Percentiles rank a stretch among this genome's conserved stretches.
phyloP scores from a whole-genome alignment of 2,888 invertebrate genomes.

The Drosophila formosana region DNA sequence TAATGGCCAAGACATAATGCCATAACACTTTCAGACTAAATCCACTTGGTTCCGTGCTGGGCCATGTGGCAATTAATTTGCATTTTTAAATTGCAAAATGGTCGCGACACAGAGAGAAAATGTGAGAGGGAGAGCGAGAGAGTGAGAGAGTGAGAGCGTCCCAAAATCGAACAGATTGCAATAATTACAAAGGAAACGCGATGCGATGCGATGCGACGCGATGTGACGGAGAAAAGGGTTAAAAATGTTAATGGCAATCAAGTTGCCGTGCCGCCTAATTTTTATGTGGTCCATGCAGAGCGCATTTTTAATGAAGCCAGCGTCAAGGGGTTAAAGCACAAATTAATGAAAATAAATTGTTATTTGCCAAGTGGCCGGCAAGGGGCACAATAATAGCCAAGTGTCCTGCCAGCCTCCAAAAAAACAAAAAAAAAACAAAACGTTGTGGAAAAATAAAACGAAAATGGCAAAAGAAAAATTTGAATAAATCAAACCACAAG shows the following conservation, averaged over 20 bases:
- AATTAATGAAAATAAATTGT: slow-evolving; percentile 84
- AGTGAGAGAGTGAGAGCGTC: slow-evolving; percentile 41
- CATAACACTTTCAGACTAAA: slow-evolving; percentile 60
- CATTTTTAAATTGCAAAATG: slow-evolving; percentile 83
- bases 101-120: slow-evolving; percentile 15
- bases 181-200: slow-evolving; percentile 71
- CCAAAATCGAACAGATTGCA: slow-evolving; percentile 80
- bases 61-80: slow-evolving; percentile 83
- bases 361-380: slow-evolving; percentile 60
- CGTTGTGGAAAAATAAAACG: not conserved
- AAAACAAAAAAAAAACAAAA: too few species aligned
- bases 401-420: slow-evolving; percentile 47
- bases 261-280: slow-evolving; percentile 62
- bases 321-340: slow-evolving; percentile 78
- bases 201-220: slow-evolving; percentile 10
- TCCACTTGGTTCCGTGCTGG: slow-evolving; percentile 48
- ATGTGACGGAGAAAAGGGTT: slow-evolving; percentile 42
- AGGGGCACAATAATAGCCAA: slow-evolving; percentile 47
- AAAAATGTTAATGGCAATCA: slow-evolving; percentile 68
- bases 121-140: not conserved
- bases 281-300: slow-evolving; percentile 63
- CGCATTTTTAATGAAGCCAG: slow-evolving; percentile 75
- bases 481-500: slow-evolving; percentile 78
- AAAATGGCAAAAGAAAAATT: slow-evolving; percentile 46
- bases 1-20: slow-evolving; percentile 68